Base-by-base conservation (phyloP, 2,888 invertebrate species). In the Andrena bucephala region DNA sequence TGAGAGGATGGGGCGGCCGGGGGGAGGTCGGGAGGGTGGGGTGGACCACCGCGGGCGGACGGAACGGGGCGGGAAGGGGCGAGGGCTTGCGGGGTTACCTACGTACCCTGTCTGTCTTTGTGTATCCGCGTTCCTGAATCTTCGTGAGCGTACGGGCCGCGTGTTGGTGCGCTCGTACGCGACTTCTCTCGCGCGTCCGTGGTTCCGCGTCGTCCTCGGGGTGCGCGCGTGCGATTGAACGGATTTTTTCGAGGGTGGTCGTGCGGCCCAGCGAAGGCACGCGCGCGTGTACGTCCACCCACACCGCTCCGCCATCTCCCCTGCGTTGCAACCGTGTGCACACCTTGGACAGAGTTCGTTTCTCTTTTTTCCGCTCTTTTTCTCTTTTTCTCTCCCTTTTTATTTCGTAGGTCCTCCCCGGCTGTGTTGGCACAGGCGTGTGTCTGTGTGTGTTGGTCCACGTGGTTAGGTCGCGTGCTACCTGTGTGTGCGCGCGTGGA, bases 1-100 rank as follows among this genome's bases (percentile, higher is more conserved):
- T 85, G 87, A 83, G 84, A 83, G 85, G 87, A 84, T 82, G 83
- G 83, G 79, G 77, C 75, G 76, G 77, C 36, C 60, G 83, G 78
- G 83, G 82, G 79, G 77, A 66, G 76, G 75, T 59, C 54, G 82
- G 67, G 75, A 69, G 74, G 42, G 13, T 42, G 42, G 42, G 67
- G 84, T 68, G 78, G 80, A 86, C 84, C 78, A 81, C 77, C 72
- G 76, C 81, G 72, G 82, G 81, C 80, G 77, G 77, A 79, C 75
- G 76, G 68, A 24, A 54, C 68, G 68, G 75, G 77, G 77, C 68
- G 78, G 70, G 7, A 63, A 68, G 63, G 66, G 31, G 78, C 48
- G 72, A 79, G 77, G 67, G 77, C 70, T 89, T 86, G 92, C 89
- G 88, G 90, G 89, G 89, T 90, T 90, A 88, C 89, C 89, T 86